These are phyloP conservation scores for Cryptocheilus praepositus DNA, from an alignment of 2,888 invertebrate species.

Conservation along the genomic window DNA sequence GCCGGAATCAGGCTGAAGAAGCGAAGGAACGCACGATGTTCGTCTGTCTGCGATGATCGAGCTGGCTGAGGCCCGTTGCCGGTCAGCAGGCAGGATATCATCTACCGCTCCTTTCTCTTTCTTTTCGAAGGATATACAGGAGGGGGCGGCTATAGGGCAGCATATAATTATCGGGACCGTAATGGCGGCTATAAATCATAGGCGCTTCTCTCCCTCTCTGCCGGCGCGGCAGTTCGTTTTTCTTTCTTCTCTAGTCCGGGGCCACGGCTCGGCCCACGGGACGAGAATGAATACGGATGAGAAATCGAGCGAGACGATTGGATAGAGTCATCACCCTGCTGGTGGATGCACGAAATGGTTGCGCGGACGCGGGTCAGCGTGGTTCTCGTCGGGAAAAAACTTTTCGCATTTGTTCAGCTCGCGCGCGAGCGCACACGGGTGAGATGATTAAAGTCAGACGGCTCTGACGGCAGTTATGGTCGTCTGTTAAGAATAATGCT, in stretches of 20 bases:
- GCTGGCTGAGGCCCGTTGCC: slow-evolving; percentile 37
- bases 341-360: slow-evolving; percentile 12
- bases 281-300: slow-evolving; percentile 68
- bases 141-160: slow-evolving; percentile 71
- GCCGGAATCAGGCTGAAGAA: slow-evolving; percentile 33
- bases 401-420: too few relatives aligned
- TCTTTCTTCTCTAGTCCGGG: slow-evolving; percentile 53
- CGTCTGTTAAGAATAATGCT: too few relatives aligned
- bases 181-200: slow-evolving; percentile 74
- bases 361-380: slow-evolving; percentile 19
- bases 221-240: slow-evolving; percentile 35
- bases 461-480: too few relatives aligned
- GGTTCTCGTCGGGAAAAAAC: too few relatives aligned
- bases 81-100: slow-evolving; percentile 69
- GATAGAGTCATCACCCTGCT: slow-evolving; percentile 69
- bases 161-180: slow-evolving; percentile 74
- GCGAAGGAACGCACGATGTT: too few relatives aligned
- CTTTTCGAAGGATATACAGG: slow-evolving; percentile 54
- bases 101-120: slow-evolving; percentile 61
- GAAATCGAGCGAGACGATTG: slow-evolving; percentile 71
- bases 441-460: too few relatives aligned
- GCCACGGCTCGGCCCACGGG: slow-evolving; percentile 65
- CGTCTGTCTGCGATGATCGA: slow-evolving; percentile 31
- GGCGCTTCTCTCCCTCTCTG: slow-evolving; percentile 70
- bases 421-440: too few relatives aligned